phyloP scores from a whole-genome alignment of 1,140 invertebrate species.

The Luehdorfia chinensis region DNA sequence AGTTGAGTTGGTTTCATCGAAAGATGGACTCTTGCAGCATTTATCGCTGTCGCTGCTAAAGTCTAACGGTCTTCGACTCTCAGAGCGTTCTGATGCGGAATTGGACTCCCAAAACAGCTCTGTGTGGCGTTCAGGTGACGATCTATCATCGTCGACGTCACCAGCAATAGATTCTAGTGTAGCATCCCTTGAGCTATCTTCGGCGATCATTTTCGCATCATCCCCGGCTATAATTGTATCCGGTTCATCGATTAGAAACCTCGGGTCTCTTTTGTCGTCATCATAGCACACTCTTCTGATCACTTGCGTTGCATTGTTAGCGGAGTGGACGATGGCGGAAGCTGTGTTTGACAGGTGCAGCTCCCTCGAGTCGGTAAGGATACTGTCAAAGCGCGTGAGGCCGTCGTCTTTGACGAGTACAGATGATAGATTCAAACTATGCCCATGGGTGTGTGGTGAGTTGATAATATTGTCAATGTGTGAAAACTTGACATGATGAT shows the following conservation, averaged over 20 bases:
- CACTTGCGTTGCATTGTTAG: conserved; percentile 57
- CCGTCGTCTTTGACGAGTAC: conserved; percentile 56
- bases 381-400: conserved; percentile 48
- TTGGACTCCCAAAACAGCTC: conserved; percentile 74
- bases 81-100: conserved; percentile 57
- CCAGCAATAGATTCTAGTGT: conserved; percentile 50
- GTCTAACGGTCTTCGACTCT: conserved; percentile 53
- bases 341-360: conserved; percentile 52
- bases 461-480: conserved; percentile 55
- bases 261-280: conserved; percentile 43
- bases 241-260: conserved; percentile 49
- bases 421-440: conserved; percentile 41
- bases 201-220: conserved; percentile 58
- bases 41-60: conserved; percentile 74
- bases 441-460: conserved; percentile 23
- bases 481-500: conserved; percentile 42
- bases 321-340: conserved; percentile 53
- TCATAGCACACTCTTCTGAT: conserved; percentile 61
- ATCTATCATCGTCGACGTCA: conserved; percentile 57
- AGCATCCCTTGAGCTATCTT: conserved; percentile 56
- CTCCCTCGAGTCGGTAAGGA: conserved; percentile 55
- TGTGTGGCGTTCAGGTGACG: conserved; percentile 59
- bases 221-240: conserved; percentile 48
- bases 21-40: conserved; percentile 70
- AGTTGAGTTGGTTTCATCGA: conserved; percentile 67